Evolutionary conservation across 2,888 invertebrate genomes (phyloP), one percentile per base, ranked within the genome.

Genomic region (Priocnemis perturbator): DNA sequence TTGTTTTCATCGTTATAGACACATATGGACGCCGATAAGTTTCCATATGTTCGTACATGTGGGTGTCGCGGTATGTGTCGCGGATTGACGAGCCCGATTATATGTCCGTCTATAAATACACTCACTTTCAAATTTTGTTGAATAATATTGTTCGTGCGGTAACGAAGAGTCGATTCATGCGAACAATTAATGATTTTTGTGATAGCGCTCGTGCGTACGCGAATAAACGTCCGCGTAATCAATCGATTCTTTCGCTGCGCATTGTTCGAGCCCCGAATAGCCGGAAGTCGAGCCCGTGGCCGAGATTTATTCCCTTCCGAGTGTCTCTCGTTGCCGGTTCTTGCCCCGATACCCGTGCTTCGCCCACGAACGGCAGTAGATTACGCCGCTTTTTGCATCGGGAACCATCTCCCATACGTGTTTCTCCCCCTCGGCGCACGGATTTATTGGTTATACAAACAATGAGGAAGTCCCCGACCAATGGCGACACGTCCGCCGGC

Each of bases 381-480:
- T 81, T 81, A 78, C 77, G 59, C 64, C 21, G 60, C 68, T 81
- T 81, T 82, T 81, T 82, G 65, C 74, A 69, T 71, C 72, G 71
- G 52, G 73, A 77, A 75, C 66, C 71, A 74, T 78, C 17, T 50
- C 19, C 77, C 74, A 60, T 73, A 70, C 47, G 60, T 61, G 60
- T 69, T 62, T 58, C 73, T 60, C 70, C 69, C 67, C 60, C 69
- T 71, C 72, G 30, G 45, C 60, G 55, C 44, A 37, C 30, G 64
- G 71, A 82, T 82, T 83, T 84, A 83, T 83, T 71, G 74, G 67
- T 77, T 75, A 76, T 77, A 75, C 76, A 79, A 78, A 81, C 81
- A 79, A 79, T 80, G 79, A 83, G 82, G 81, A 83, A 83, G 74
- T 77, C 76, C 62, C 57, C 44, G 55, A 56, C 44, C 56, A 44